These are phyloP conservation scores for Megalopta genalis DNA, from an alignment of 1,140 invertebrate species.

Conservation along the genomic window DNA sequence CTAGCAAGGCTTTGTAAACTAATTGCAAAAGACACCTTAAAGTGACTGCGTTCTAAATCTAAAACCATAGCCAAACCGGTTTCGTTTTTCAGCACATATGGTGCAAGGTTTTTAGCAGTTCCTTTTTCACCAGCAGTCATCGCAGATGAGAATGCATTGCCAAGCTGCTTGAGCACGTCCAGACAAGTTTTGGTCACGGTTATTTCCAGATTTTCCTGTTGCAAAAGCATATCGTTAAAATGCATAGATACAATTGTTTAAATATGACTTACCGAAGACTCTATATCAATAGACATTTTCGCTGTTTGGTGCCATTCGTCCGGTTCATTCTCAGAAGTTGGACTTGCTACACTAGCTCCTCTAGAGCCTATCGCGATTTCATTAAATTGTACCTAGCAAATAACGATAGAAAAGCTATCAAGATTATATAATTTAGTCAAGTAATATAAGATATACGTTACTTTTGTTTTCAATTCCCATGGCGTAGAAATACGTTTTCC, in stretches of 20 bases:
- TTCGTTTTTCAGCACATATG: slow-evolving; percentile 91
- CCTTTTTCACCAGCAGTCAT: slow-evolving; percentile 79
- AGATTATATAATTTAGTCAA: not conserved
- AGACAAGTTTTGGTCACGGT: slow-evolving; percentile 95
- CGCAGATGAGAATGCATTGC: slow-evolving; percentile 86
- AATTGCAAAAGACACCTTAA: slow-evolving; percentile 74
- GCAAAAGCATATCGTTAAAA: slow-evolving; percentile 51
- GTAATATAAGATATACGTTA: slow-evolving; percentile 75
- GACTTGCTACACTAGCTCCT: slow-evolving; percentile 67
- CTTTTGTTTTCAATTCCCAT: slow-evolving; percentile 92
- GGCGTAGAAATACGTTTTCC: slow-evolving; percentile 82
- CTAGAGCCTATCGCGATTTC: slow-evolving; percentile 68
- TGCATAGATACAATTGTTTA: not conserved
- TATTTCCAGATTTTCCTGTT: slow-evolving; percentile 89
- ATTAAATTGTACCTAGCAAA: slow-evolving; percentile 72
- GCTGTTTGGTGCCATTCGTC: slow-evolving; percentile 73
- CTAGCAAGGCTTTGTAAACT: no score
- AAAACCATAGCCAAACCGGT: slow-evolving; percentile 87
- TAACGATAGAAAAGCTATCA: not conserved
- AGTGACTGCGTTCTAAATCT: slow-evolving; percentile 79
- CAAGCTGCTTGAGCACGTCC: slow-evolving; percentile 84
- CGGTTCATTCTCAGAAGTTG: slow-evolving; percentile 70
- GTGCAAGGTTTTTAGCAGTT: slow-evolving; percentile 82
- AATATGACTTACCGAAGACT: slow-evolving; percentile 67
- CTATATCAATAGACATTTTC: slow-evolving; percentile 76